phyloP scores from a whole-genome alignment of 2,888 invertebrate species.

The Seira musarum region DNA sequence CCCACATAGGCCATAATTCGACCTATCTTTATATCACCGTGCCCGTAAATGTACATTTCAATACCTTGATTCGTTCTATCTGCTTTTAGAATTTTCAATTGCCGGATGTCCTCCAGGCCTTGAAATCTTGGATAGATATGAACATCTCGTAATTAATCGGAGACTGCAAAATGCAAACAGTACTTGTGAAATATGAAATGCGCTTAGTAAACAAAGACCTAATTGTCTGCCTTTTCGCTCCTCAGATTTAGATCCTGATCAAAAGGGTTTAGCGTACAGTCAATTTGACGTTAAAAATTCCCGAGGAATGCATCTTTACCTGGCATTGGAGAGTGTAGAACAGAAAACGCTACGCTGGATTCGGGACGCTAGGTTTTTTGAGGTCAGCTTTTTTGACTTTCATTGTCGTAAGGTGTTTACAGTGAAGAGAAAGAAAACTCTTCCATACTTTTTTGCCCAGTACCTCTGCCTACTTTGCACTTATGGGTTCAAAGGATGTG shows the following conservation, averaged over 20 bases:
- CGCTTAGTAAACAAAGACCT: too few relatives aligned
- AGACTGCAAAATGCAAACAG: conserved; percentile 20
- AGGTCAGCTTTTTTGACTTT: conserved; percentile 52
- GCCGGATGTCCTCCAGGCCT: conserved; percentile 31
- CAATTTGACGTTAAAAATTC: conserved; percentile 53
- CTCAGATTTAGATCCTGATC: too few relatives aligned
- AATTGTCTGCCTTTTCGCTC: too few relatives aligned
- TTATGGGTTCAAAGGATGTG: conserved; percentile 52
- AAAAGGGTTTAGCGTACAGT: conserved; percentile 28
- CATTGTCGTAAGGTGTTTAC: conserved; percentile 42
- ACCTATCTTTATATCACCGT: too few relatives aligned
- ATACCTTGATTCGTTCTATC: too few relatives aligned
- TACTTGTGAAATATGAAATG: too few relatives aligned
- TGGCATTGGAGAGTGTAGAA: conserved; percentile 36
- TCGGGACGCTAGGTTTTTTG: conserved; percentile 51
- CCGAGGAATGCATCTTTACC: conserved; percentile 47
- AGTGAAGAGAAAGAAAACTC: conserved; percentile 21
- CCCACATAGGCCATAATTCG: too few relatives aligned
- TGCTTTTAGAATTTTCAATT: conserved; percentile 26
- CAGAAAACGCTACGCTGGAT: conserved; percentile 3
- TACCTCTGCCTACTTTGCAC: conserved; percentile 46
- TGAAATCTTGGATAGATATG: conserved; percentile 45
- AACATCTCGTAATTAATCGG: conserved; percentile 27
- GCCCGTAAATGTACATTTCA: too few relatives aligned
- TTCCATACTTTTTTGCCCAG: conserved; percentile 42